Conservation (phyloP, 2,797 vertebrate genomes). For the Sciaenops ocellatus region DNA sequence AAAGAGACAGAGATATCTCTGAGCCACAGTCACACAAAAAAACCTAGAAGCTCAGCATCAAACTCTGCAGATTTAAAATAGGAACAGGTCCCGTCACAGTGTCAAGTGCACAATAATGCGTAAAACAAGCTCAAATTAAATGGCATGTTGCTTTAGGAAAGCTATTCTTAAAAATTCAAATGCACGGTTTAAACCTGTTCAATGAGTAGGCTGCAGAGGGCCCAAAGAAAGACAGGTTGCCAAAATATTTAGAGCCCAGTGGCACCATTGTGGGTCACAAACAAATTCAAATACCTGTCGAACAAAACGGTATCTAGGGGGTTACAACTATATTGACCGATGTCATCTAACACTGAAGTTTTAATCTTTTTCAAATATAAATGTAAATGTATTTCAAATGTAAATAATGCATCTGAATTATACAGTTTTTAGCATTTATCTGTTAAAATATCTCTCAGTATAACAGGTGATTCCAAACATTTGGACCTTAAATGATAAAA, state of each 20-base stretch:
- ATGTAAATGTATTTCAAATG: neutral
- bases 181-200: neutral
- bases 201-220: neutral
- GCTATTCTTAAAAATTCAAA: neutral
- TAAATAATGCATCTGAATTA: neutral
- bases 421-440: neutral
- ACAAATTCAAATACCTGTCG: neutral
- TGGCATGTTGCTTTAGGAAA: neutral
- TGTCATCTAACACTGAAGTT: neutral
- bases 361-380: neutral
- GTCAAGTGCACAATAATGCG: neutral
- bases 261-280: constrained; percentile 3
- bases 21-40: neutral
- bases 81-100: neutral
- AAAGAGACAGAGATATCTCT: neutral
- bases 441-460: neutral
- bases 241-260: neutral
- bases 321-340: neutral
- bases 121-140: neutral
- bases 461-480: neutral
- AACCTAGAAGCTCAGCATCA: neutral
- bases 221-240: neutral
- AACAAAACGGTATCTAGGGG: neutral
- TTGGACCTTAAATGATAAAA: neutral
- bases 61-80: neutral